Base-by-base conservation (phyloP, 2,113 vertebrate genomes). In the Otus sunia region DNA sequence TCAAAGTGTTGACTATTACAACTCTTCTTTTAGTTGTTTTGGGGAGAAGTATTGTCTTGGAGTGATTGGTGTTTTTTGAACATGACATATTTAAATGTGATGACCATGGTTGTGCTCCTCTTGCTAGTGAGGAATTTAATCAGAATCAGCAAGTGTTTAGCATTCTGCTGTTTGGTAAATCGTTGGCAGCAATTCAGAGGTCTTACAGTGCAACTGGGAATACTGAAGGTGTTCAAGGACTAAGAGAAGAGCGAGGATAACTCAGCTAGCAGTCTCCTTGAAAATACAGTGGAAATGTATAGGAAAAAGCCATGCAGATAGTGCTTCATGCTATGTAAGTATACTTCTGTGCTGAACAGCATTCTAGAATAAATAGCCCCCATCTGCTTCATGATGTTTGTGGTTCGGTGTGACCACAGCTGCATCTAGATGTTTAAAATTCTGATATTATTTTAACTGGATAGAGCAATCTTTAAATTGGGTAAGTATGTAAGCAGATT, bases 161-260 rank as follows among this genome's bases (percentile, higher is more conserved):
- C 68, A 79, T 93, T 81, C 62, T 11, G 7, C 62, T 91, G 32
- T 49, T 88, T 62, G 66, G 53, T 36, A 80, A 63, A 73, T 69
- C 64, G 32, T 60, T 94, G 85, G 76, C 86, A 84, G 63, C 47
- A 84, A 76, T 90, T 94, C 86, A 96, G 62, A 72, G 72, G 82
- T 50, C 34, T 92, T 45, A n/a, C 25, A 92, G 52, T 58, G 62
- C 77, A 95, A 75, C 26, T 88, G 69, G 74, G 81, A 71, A 90
- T 59, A 91, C 4, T 45, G 76, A 73, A 90, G 47, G 49, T 86
- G 30, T 90, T 97, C 87, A 95, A 94, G 81, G 82, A 45, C 69
- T 93, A 64, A 88, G 67, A 88, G 45, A 69, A 75, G 43, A 95
- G 79, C n/a, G 63, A 49, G 77, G 72, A 64, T 89, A 81, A 93